Evolutionary conservation across 2,888 invertebrate species (phyloP).

Genomic region (Odontothrips loti): DNA sequence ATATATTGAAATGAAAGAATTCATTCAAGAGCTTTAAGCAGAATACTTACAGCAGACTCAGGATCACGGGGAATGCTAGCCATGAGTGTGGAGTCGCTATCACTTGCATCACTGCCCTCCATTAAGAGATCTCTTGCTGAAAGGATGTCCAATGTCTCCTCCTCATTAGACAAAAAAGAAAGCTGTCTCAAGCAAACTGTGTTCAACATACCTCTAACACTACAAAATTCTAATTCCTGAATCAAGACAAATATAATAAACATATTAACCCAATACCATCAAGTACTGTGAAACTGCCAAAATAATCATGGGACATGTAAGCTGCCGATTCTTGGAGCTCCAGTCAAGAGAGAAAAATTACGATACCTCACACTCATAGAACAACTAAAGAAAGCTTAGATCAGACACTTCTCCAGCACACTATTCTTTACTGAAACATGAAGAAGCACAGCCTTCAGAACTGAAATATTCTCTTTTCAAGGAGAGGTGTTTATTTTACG

Average conservation of each 20-base stretch:
- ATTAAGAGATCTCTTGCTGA: conserved; percentile 73
- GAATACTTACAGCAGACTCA: not conserved
- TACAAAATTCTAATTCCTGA: not conserved
- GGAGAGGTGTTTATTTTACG: too few relatives aligned
- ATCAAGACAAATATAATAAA: not conserved
- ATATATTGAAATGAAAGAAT: too few relatives aligned
- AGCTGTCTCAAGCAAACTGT: conserved; percentile 5
- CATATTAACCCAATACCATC: not conserved
- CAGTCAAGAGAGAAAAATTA: too few relatives aligned
- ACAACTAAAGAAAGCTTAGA: too few relatives aligned
- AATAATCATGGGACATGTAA: too few relatives aligned
- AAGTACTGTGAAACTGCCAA: too few relatives aligned
- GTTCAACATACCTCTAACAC: not conserved
- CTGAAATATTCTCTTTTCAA: too few relatives aligned
- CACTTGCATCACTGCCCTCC: conserved; percentile 84
- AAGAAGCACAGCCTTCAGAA: too few relatives aligned
- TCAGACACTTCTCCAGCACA: too few relatives aligned
- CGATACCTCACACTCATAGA: too few relatives aligned
- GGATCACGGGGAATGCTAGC: conserved; percentile 53
- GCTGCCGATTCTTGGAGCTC: too few relatives aligned
- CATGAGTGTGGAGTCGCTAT: conserved; percentile 82
- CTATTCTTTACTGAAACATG: too few relatives aligned
- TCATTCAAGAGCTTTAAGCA: not conserved
- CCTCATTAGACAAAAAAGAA: conserved; percentile 51
- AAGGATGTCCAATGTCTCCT: conserved; percentile 74